Evolutionary conservation across 2,888 invertebrate species (phyloP).

Genomic region (Danaus chrysippus): DNA sequence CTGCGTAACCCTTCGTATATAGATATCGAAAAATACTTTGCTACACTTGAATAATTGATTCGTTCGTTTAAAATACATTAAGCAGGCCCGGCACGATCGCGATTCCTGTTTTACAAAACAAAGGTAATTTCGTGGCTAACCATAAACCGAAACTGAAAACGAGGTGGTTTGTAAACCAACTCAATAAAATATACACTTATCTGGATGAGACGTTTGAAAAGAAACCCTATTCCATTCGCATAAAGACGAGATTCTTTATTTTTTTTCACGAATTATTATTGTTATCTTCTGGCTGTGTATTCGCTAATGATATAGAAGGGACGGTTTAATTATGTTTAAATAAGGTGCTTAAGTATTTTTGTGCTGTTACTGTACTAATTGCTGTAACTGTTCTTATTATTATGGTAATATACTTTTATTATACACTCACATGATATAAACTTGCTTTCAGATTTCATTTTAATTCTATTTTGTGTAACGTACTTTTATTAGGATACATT

Average conservation of each 20-base stretch:
- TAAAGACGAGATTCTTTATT: conserved; percentile 12
- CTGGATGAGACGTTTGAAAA: conserved; percentile 4
- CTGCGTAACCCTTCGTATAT: too few species aligned
- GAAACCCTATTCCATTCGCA: conserved; percentile 4
- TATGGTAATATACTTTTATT: too few species aligned
- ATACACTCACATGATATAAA: too few species aligned
- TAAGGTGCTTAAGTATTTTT: neutral
- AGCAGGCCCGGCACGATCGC: conserved; percentile 48
- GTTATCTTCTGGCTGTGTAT: conserved; percentile 15
- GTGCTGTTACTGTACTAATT: neutral
- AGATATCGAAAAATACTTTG: conserved; percentile 44
- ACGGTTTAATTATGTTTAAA: conserved; percentile 5
- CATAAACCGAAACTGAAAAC: conserved; percentile 25
- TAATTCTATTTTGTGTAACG: neutral
- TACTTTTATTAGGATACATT: neutral
- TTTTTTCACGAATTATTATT: conserved; percentile 13
- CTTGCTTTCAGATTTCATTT: too few species aligned
- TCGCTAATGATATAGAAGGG: conserved; percentile 19
- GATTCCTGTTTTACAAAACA: conserved; percentile 41
- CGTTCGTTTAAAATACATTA: conserved; percentile 68
- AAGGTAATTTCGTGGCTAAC: conserved; percentile 45
- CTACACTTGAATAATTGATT: conserved; percentile 55
- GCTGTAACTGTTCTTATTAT: neutral
- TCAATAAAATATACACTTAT: conserved; percentile 18
- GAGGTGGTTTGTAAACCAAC: conserved; percentile 19